Evolutionary conservation across 1,140 invertebrate species (phyloP), one percentile per base, ranked within the genome.

Genomic region (Ceratina calcarata): DNA sequence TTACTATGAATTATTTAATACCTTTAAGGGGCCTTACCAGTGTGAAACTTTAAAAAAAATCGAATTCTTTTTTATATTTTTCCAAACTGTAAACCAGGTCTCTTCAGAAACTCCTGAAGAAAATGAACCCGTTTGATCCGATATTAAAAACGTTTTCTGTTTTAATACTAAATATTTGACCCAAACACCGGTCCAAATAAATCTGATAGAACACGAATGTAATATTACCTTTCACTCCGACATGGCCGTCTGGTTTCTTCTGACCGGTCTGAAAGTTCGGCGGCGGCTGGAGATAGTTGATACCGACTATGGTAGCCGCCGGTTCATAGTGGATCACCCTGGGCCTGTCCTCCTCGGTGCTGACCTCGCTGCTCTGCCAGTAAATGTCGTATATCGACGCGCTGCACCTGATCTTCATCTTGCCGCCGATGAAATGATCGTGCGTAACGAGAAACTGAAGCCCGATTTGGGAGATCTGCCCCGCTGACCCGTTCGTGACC

Each of bases 361-460:
- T 94, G 78, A 94, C 94, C 88, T 95, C 95, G 55, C 94, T 94
- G 80, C 94, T 95, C 89, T 94, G 93, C 92, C 94, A 94, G 87
- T 95, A 95, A 78, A 95, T 93, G 49, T 94, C 93, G 88, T 95
- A 94, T 83, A 95, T 94, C 53, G 93, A 94, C 0, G 95, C 95
- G 58, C 94, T 94, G 84, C 95, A 95, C 16, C 94, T 93, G 68
- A 95, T 94, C 92, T 95, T 95, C 1, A 95, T 85, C 82, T 94
- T 94, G 20, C 94, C 94, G 51, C 88, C 91, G 2, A 90, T 84
- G 78, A 95, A 95, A 87, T 95, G 94, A 10, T 94, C 91, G 73
- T 91, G 87, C 22, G 90, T 94, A 16, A 95, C 91, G 7, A 93
- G 90, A 85, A 95, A 94, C 71, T 94, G 93, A 51, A 95, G 92